Percentiles rank a stretch among this genome's conserved stretches.
These are phyloP conservation scores for Drosophila mayaguana DNA, from an alignment of 2,888 invertebrate genomes.

Conservation along the genomic window DNA sequence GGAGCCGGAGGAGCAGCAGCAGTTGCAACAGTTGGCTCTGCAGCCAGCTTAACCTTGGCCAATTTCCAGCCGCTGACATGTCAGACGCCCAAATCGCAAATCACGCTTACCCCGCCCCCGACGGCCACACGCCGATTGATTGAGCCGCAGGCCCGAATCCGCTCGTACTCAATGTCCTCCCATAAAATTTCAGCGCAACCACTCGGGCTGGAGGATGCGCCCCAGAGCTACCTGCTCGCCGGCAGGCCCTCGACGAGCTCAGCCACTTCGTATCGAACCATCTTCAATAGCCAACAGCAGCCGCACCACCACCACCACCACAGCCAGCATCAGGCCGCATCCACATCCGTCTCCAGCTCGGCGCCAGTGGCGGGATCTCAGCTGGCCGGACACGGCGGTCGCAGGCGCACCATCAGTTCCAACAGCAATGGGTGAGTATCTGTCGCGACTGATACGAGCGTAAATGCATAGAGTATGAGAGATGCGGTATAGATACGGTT, in stretches of 20 bases:
- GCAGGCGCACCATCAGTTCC: slow-evolving; percentile 85
- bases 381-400: slow-evolving; percentile 63
- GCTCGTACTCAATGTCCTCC: slow-evolving; percentile 84
- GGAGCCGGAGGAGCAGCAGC: background rate
- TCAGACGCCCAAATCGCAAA: slow-evolving; percentile 64
- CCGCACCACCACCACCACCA: slow-evolving; percentile 34
- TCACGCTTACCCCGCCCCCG: slow-evolving; percentile 84
- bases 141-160: slow-evolving; percentile 80
- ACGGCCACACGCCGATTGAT: slow-evolving; percentile 82
- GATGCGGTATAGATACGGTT: no score
- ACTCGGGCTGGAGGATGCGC: slow-evolving; percentile 43
- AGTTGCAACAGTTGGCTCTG: background rate
- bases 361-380: slow-evolving; percentile 71
- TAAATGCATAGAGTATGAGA: no score
- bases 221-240: slow-evolving; percentile 35
- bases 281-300: slow-evolving; percentile 35
- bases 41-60: slow-evolving; percentile 7
- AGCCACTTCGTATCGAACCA: slow-evolving; percentile 21
- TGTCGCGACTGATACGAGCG: background rate
- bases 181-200: slow-evolving; percentile 83
- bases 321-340: slow-evolving; percentile 50
- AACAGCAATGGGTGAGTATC: slow-evolving; percentile 85
- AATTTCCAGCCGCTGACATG: slow-evolving; percentile 13
- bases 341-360: slow-evolving; percentile 78
- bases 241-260: slow-evolving; percentile 3